Percentiles rank a stretch among this genome's conserved stretches.
Evolutionary conservation across 2,888 invertebrate genomes (phyloP).

Genomic region (Leptopilina myrica): DNA sequence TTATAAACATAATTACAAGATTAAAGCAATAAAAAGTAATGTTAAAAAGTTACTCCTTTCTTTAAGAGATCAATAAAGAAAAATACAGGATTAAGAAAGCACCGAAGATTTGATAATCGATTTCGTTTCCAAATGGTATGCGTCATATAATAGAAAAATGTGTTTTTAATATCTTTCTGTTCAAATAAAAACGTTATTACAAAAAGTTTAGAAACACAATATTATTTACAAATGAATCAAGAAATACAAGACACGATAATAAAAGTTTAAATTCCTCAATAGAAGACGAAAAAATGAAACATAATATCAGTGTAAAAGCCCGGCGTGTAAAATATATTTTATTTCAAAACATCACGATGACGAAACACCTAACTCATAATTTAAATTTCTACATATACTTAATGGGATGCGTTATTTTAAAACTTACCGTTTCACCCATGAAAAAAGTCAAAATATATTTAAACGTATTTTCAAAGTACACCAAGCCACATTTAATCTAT

Average conservation of each 20-base stretch:
- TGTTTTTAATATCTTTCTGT: not conserved
- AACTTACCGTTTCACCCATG: conserved; percentile 21
- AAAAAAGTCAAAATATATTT: not conserved
- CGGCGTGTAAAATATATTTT: not conserved
- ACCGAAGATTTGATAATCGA: no score
- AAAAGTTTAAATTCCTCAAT: not conserved
- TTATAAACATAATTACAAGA: no score
- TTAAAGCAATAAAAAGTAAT: no score
- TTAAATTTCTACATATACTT: not conserved
- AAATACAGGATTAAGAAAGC: no score
- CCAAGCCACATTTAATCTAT: not conserved
- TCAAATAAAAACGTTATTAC: not conserved
- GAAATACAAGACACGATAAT: not conserved
- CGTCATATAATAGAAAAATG: not conserved
- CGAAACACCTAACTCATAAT: not conserved
- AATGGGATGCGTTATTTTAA: not conserved
- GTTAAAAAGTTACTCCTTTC: no score
- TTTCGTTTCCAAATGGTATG: no score
- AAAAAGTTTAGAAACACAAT: not conserved
- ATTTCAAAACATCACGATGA: not conserved
- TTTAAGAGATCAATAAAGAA: no score
- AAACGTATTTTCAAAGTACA: not conserved
- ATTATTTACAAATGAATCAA: not conserved
- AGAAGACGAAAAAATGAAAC: not conserved
- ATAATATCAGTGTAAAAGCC: conserved; percentile 2